Evolutionary conservation across 2,113 vertebrate genomes (phyloP), one percentile per base, ranked within the genome.

Genomic region (Hoplias malabaricus): DNA sequence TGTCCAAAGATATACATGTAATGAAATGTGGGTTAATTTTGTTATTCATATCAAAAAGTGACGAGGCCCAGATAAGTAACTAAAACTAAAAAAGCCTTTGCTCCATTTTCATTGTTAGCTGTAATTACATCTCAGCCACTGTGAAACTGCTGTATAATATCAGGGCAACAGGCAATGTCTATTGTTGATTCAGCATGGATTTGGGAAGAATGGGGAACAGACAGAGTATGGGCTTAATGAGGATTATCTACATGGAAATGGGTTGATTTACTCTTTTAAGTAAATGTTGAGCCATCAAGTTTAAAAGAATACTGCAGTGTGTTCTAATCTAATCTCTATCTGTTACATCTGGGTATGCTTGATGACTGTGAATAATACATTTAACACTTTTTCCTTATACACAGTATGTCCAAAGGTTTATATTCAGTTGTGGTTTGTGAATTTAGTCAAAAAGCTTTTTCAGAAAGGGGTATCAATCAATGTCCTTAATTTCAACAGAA

Each of bases 1-100:
- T 69, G 21, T 48, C 42, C 21, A 75, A 43, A 73, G 8, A 21
- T 56, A 61, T 16, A 50, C 34, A 54, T 71, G 59, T 69, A 16
- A 33, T 9, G 21, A n/a, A 70, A 78, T 69, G 53, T 78, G 25
- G 42, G 54, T 71, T 78, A 36, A 78, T 63, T 63, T 63, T 31
- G 57, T 16, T 21, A 63, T 31, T 59, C 23, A 21, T 33, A 56
- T 14, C 27, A 77, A 42, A 34, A 77, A 43, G 56, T 68, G 25
- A 61, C 43, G 10, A 56, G 23, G 31, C 36, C 16, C 27, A 38
- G 25, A 69, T n/a, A 67, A 54, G 29, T 50, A 48, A 69, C 21
- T 42, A 59, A 23, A 23, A 53, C 48, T 53, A 53, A 53, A 23
- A n/a, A 77, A n/a, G 56, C 46, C 21, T 4, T 16, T 48, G 54